Base-by-base conservation (phyloP, 1,140 invertebrate species). In the Druon quercuslanigerum region DNA sequence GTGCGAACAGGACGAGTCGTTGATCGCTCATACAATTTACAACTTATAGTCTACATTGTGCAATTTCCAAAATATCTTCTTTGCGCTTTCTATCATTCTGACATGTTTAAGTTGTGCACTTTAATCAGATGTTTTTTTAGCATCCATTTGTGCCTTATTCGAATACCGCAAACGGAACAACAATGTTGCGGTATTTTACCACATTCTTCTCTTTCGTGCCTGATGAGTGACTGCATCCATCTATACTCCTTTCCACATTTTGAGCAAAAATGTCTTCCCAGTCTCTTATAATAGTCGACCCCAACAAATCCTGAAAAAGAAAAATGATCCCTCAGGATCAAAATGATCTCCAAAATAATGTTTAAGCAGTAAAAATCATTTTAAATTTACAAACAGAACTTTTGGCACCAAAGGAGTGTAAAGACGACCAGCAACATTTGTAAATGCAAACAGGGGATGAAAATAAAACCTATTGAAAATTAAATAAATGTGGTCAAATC, bases 201-300 rank as follows among this genome's bases (percentile, higher is more conserved):
- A 72, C 92, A 93, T 60, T 93, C 92, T 73, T 92, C 92, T 16
- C 90, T 87, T 76, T 90, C 84, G 79, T 93, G 92, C 19, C 92
- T 88, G 50, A 90, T 84, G 71, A 93, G 83, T 2, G 92, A 92
- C 33, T 91, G 91, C 81, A 90, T 87, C 86, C 91, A 92, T 73
- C 87, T 90, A 83, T 93, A 93, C 54, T 89, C 86, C 76, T 92
- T 92, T 51, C 92, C 92, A 75, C 93, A 93, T 7, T 50, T 85
- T 1, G 82, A 77, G 75, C 91, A 92, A 73, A 81, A 83, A 73
- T 90, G 88, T 54, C 84, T 82, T 4, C 87, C 86, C 14, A 87
- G 51, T 40, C 89, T 85, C 74, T 89, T 90, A 80, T 87, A 87
- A 79, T 89, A 90, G 70, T 83, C 82, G 51, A 79, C 71, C 14